A percentile compares a stretch with the other conserved stretches of the same genome.
Conservation (phyloP, 1,140 invertebrate species). For the Phthorimaea operculella region DNA sequence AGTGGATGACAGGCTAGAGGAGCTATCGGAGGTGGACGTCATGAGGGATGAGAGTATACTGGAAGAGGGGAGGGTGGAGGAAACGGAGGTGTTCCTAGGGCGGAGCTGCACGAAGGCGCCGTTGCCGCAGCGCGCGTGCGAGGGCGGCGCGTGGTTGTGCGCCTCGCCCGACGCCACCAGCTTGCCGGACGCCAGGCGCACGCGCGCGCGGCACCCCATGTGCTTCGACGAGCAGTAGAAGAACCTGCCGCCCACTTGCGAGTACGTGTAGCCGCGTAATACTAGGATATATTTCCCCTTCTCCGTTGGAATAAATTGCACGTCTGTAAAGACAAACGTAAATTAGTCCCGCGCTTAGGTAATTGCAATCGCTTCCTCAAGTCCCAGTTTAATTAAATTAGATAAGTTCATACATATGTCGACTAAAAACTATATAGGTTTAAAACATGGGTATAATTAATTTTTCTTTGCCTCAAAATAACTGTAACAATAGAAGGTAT, state of each 20-base stretch:
- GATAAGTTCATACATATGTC: too few species aligned
- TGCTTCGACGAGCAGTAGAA: conserved; percentile 64
- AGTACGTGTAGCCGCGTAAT: conserved; percentile 57
- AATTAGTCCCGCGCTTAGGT: neutral
- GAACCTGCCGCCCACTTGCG: conserved; percentile 58
- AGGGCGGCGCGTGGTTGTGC: conserved; percentile 56
- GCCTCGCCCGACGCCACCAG: conserved; percentile 46
- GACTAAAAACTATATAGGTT: too few species aligned
- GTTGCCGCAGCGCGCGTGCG: conserved; percentile 55
- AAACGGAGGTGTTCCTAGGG: conserved; percentile 22
- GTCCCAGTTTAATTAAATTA: too few species aligned
- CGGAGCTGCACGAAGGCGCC: conserved; percentile 56
- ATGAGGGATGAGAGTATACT: conserved; percentile 37
- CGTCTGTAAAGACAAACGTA: conserved; percentile 37
- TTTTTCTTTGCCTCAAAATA: too few species aligned
- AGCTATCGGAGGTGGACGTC: conserved; percentile 27
- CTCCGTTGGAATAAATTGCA: conserved; percentile 61
- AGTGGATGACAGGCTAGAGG: conserved; percentile 36
- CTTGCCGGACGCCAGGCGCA: conserved; percentile 43
- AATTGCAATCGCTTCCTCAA: too few species aligned
- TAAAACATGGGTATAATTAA: too few species aligned
- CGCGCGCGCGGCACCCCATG: conserved; percentile 54
- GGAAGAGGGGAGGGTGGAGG: conserved; percentile 4
- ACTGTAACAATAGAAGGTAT: too few species aligned
- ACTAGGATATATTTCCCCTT: conserved; percentile 61